phyloP scores from a whole-genome alignment of 2,797 vertebrate genomes.

The Acestrorhynchus altus region DNA sequence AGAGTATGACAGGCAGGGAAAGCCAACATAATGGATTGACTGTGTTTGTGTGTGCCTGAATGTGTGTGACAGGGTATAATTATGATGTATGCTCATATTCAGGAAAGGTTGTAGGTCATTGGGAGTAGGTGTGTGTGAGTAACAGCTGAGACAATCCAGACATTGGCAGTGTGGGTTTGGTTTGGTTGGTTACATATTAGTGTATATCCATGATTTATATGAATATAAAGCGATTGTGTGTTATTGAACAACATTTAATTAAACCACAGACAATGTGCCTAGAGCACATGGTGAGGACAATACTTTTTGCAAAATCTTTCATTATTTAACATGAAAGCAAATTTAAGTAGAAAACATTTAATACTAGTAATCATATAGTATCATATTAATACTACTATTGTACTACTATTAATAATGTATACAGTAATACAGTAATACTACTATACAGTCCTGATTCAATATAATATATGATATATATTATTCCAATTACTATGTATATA shows the following conservation, averaged over 20 bases:
- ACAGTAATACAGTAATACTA: too few relatives aligned
- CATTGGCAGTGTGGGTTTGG: slow-evolving; percentile 36
- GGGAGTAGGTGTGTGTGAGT: slow-evolving; percentile 38
- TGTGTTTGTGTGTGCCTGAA: slow-evolving; percentile 4
- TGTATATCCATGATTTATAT: slow-evolving; percentile 18
- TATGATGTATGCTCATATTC: slow-evolving; percentile 57
- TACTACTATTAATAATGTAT: too few relatives aligned
- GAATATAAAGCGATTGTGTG: neutral
- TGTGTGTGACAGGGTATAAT: slow-evolving; percentile 47
- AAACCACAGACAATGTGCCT: too few relatives aligned
- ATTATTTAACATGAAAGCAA: too few relatives aligned
- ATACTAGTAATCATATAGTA: too few relatives aligned
- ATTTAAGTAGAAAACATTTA: too few relatives aligned
- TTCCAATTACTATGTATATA: too few relatives aligned
- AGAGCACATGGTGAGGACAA: too few relatives aligned
- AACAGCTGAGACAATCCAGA: slow-evolving; percentile 54
- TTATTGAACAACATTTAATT: neutral
- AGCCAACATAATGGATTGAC: neutral
- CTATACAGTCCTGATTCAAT: too few relatives aligned
- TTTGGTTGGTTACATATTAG: slow-evolving; percentile 51
- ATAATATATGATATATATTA: too few relatives aligned
- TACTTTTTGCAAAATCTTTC: too few relatives aligned
- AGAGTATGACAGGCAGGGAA: neutral
- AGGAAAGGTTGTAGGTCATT: slow-evolving; percentile 45
- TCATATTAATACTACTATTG: too few relatives aligned